These are phyloP conservation scores for Pitangus sulphuratus DNA, from an alignment of 2,797 vertebrate species.

Conservation along the genomic window DNA sequence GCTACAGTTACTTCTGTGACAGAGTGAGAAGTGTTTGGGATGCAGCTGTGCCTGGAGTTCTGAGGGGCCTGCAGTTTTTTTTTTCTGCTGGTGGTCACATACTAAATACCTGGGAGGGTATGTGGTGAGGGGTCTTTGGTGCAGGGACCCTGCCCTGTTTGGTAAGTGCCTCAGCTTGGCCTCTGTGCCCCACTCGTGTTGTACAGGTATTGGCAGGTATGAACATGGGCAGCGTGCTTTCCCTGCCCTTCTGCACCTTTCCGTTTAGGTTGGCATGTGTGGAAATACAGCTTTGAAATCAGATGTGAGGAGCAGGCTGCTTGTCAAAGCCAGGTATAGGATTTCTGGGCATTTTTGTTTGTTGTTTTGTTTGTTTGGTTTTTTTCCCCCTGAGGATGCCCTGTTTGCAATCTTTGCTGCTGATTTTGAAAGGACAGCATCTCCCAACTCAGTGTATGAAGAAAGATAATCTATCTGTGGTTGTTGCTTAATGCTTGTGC, in stretches of 20 bases:
- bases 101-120: rapidly evolving
- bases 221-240: background rate
- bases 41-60: background rate
- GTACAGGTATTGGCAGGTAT: background rate
- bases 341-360: background rate
- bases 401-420: background rate
- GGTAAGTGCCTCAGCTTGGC: background rate
- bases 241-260: background rate
- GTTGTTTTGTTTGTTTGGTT: too few species aligned
- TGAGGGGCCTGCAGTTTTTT: background rate
- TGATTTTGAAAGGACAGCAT: background rate
- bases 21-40: background rate
- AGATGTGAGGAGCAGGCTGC: background rate
- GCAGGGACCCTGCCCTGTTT: background rate
- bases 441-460: background rate
- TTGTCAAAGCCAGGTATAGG: background rate
- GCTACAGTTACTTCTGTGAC: background rate
- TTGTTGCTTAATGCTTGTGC: background rate
- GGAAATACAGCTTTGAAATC: background rate
- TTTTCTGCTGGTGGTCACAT: rapidly evolving
- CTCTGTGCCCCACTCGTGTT: rapidly evolving
- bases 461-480: background rate
- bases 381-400: background rate
- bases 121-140: background rate
- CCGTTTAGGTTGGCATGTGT: rapidly evolving